These are phyloP conservation scores for Lepidurus apus DNA, from an alignment of 1,140 invertebrate genomes.

Conservation along the genomic window DNA sequence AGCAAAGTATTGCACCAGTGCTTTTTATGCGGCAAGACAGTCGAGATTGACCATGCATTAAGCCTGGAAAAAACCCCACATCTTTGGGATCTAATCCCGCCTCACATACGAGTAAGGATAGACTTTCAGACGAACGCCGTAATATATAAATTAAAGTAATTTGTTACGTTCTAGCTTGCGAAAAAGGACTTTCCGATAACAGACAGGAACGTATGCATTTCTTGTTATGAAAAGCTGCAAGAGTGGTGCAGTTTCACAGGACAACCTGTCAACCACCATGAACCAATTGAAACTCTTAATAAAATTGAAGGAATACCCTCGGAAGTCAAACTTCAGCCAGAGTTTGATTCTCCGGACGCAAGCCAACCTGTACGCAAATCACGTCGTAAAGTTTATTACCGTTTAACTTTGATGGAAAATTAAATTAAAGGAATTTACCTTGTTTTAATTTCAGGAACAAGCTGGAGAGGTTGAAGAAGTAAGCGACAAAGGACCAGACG, in stretches of 20 bases:
- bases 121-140: neutral
- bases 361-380: no score
- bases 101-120: neutral
- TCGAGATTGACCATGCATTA: neutral
- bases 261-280: neutral
- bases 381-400: no score
- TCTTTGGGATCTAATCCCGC: neutral
- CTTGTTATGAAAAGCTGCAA: neutral
- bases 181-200: neutral
- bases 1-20: neutral
- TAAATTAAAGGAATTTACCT: no score
- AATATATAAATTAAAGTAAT: neutral
- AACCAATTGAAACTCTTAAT: neutral
- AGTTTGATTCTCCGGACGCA: no score
- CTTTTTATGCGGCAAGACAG: neutral
- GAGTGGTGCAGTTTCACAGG: neutral
- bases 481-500: no score
- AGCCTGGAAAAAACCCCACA: neutral
- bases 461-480: no score
- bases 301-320: no score
- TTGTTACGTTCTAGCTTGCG: neutral
- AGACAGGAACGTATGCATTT: neutral
- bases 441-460: no score
- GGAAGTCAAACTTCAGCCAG: no score
- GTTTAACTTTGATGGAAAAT: no score